A percentile compares a stretch with the other conserved stretches of the same genome.
Evolutionary conservation across 2,113 vertebrate species (phyloP).

Genomic region (Ariopsis seemanni): DNA sequence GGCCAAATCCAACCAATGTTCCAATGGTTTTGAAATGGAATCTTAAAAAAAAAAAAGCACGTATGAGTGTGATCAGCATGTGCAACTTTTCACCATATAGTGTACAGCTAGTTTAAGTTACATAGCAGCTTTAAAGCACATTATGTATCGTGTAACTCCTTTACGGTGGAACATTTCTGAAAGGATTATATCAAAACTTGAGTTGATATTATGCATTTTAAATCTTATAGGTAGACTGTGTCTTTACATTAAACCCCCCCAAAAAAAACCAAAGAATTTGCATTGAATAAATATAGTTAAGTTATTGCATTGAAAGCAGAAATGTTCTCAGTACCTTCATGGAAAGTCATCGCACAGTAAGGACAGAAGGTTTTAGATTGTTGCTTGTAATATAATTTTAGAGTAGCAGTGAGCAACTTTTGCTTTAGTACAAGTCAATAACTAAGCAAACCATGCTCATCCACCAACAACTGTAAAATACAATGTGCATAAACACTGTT

Average conservation of each 20-base stretch:
- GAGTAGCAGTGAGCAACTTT: neutral
- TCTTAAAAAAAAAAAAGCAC: neutral
- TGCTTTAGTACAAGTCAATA: neutral
- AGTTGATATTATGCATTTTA: neutral
- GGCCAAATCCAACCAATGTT: neutral
- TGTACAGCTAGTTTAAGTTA: neutral
- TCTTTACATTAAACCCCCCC: neutral
- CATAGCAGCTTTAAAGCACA: neutral
- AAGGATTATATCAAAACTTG: neutral
- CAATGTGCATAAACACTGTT: neutral
- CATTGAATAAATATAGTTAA: neutral
- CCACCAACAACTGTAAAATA: neutral
- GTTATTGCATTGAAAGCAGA: neutral
- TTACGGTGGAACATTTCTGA: neutral
- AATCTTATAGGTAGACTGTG: neutral
- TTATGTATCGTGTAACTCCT: neutral
- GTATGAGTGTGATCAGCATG: neutral
- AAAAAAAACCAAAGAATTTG: neutral
- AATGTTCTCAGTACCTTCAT: neutral
- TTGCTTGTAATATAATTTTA: neutral
- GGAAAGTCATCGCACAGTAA: neutral
- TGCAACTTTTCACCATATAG: neutral
- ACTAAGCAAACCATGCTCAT: neutral
- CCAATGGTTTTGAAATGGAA: neutral
- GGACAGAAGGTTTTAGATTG: neutral